Base-by-base conservation (phyloP, 2,113 vertebrate species). In the Meriones unguiculatus region DNA sequence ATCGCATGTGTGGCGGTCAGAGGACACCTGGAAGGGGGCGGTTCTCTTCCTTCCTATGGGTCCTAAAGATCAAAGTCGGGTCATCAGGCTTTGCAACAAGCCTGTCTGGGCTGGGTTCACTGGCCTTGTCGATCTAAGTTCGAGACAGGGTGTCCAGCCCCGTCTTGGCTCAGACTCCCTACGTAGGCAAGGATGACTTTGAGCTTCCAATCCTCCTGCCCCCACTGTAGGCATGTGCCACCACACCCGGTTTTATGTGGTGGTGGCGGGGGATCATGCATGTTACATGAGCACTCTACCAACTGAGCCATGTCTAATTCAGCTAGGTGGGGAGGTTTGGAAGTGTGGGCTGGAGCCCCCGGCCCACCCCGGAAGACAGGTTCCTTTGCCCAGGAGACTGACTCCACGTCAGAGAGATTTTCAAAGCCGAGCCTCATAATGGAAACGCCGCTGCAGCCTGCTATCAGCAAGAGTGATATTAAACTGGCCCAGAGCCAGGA, bases 351-450 rank as follows among this genome's bases (percentile, higher is more conserved):
- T 24, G 30, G 54, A 18, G 32, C n/a, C 62, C 54, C 12, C 24
- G 64, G 28, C 50, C 50, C 41, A 38, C 3, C 75, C 32, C 41
- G 38, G 28, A 14, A 17, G 46, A 15, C 64, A 32, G 84, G 54
- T 35, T 81, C 54, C 86, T 67, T 32, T 52, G 41, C 94, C 82
- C 82, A 38, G 52, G 94, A 94, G 89, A 38, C 85, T 38, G 22
- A 0, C 9, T 90, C 93, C 87, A 50, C 59, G 90, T 90, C 90
- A 81, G 89, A 89, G 91, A 80, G 80, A 57, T 64, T 62, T 85
- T 93, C 82, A 52, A 94, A 96, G 90, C 91, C 7, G n/a, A 87
- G n/a, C 95, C 70, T 90, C 96, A 22, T 97, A 94, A 95, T 92
- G 91, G 93, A 96, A 77, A 96, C 41, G 32, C 75, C 88, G 96